phyloP scores from a whole-genome alignment of 2,797 vertebrate genomes.

The Rhinatrema bivittatum region DNA sequence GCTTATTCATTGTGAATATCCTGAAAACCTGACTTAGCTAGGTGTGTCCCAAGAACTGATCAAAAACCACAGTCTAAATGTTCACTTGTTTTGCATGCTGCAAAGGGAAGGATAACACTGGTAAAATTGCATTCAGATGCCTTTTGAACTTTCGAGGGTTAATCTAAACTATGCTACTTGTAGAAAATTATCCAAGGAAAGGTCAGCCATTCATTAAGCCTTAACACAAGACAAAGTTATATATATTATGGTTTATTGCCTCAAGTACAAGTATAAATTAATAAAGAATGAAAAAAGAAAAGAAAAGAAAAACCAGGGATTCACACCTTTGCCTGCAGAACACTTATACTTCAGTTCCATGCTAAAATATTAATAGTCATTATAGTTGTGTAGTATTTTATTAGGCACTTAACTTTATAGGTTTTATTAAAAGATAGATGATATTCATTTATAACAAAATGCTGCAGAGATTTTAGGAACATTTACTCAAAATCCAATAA shows the following conservation, averaged over 20 bases:
- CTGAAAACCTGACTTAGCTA: too few species aligned
- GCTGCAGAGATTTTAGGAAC: conserved; percentile 39
- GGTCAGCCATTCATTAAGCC: conserved; percentile 63
- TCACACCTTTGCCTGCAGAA: conserved; percentile 46
- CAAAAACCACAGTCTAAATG: too few species aligned
- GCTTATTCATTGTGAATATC: too few species aligned
- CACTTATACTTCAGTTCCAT: conserved; percentile 48
- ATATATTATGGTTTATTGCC: conserved; percentile 62
- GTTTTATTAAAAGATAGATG: conserved; percentile 58
- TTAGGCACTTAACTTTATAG: conserved; percentile 53
- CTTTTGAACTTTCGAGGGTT: conserved; percentile 41
- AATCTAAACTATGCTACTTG: conserved; percentile 43
- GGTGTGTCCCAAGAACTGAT: too few species aligned
- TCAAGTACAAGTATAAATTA: conserved; percentile 66
- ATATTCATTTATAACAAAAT: conserved; percentile 58
- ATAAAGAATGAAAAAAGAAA: conserved; percentile 69
- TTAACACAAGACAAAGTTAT: conserved; percentile 58
- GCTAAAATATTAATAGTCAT: conserved; percentile 55
- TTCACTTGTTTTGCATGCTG: too few species aligned
- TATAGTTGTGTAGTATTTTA: conserved; percentile 58
- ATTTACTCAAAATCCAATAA: conserved; percentile 59
- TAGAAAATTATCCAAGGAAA: conserved; percentile 55
- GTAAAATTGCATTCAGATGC: conserved; percentile 33
- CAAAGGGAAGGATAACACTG: conserved; percentile 43
- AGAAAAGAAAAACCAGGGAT: conserved; percentile 61